Evolutionary conservation across 1,140 invertebrate species (phyloP).

Genomic region (Glossosoma conforme): DNA sequence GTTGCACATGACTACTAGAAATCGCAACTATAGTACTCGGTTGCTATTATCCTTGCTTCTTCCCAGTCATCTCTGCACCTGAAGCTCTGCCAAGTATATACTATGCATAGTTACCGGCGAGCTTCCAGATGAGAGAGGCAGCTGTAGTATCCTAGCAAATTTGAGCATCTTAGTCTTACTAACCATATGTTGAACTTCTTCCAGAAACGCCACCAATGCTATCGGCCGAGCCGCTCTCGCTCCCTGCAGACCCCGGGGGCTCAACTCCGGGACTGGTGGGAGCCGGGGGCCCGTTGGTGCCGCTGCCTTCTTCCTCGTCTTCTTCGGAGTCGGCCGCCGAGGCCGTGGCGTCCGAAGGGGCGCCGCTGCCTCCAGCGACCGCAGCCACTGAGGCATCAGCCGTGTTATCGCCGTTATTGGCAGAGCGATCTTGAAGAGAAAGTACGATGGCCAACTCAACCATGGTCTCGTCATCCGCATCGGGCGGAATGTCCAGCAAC

Average conservation of each 20-base stretch:
- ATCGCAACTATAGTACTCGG: too few relatives aligned
- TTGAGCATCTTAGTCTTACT: too few relatives aligned
- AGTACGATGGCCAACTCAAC: conserved; percentile 93
- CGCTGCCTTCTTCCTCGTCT: conserved; percentile 88
- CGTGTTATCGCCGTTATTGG: conserved; percentile 28
- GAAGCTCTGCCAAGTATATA: too few relatives aligned
- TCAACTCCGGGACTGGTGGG: conserved; percentile 72
- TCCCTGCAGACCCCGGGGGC: conserved; percentile 63
- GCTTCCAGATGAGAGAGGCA: too few relatives aligned
- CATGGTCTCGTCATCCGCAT: conserved; percentile 94
- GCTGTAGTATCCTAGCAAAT: too few relatives aligned
- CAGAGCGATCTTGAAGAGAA: conserved; percentile 75
- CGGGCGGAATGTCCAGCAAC: conserved; percentile 81
- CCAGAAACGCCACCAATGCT: conserved; percentile 89
- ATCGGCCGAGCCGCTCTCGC: conserved; percentile 85
- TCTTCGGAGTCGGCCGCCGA: conserved; percentile 69
- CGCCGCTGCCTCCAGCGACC: conserved; percentile 32
- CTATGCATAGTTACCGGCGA: too few relatives aligned
- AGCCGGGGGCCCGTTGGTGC: conserved; percentile 85
- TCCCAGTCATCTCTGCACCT: too few relatives aligned
- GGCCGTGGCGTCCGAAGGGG: conserved; percentile 35
- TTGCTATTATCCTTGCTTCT: too few relatives aligned
- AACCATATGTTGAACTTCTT: conserved; percentile 82
- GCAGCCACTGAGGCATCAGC: conserved; percentile 36
- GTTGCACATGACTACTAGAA: too few relatives aligned